Conservation (phyloP, 2,113 vertebrate genomes). For the Alethe castanea region DNA sequence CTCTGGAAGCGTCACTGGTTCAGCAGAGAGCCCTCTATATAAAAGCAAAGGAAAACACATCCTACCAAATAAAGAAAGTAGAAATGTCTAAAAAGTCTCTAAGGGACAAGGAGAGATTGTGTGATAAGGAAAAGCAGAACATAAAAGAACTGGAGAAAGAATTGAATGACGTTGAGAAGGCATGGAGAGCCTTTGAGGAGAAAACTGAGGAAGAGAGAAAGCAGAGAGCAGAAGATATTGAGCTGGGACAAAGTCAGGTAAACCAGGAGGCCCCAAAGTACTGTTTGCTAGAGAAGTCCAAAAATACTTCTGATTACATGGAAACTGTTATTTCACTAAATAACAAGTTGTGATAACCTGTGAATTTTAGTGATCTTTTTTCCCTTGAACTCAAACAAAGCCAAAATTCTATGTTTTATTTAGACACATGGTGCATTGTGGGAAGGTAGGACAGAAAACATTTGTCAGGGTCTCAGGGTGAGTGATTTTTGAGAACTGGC, state of each 20-base stretch:
- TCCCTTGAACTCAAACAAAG: neutral
- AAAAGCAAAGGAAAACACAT: conserved; percentile 90
- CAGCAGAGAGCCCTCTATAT: conserved; percentile 83
- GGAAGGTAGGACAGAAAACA: neutral
- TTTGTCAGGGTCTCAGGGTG: neutral
- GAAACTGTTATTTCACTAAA: neutral
- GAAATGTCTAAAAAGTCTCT: conserved; percentile 68
- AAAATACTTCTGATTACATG: neutral
- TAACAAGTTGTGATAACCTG: neutral
- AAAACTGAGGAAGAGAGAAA: conserved; percentile 70
- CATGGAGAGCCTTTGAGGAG: conserved; percentile 79
- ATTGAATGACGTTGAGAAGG: conserved; percentile 74
- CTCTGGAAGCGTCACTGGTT: conserved; percentile 78
- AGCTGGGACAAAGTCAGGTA: conserved; percentile 87
- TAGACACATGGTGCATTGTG: neutral
- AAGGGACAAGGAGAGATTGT: conserved; percentile 72
- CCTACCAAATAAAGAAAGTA: conserved; percentile 84
- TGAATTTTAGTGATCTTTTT: neutral
- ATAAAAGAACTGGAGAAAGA: conserved; percentile 76
- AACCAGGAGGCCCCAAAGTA: neutral
- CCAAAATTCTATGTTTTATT: neutral
- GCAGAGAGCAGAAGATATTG: conserved; percentile 62
- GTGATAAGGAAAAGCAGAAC: conserved; percentile 75
- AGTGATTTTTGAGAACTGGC: neutral
- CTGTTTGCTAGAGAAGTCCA: neutral